Base-by-base conservation (phyloP, 2,797 vertebrate genomes). In the Mus spretus region DNA sequence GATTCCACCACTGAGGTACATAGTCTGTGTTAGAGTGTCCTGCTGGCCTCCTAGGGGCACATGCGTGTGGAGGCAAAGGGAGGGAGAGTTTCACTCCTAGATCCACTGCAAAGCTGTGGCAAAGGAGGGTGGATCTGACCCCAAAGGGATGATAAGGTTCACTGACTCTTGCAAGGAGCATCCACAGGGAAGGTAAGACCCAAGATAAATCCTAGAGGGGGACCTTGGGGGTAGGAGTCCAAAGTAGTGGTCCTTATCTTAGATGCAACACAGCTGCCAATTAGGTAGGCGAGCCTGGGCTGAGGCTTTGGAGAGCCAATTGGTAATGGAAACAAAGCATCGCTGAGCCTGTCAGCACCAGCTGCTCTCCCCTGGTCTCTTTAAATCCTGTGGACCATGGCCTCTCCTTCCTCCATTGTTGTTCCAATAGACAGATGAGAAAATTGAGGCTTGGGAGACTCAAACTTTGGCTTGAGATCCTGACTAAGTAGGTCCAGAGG, bases 1-100 rank as follows among this genome's bases (percentile, higher is more conserved):
- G 34, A 22, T 75, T 37, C 63, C 55, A 8, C 2, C 24, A 28
- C 70, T 9, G 59, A 44, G 19, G 2, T 77, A 47, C 2, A 9
- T 17, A 37, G 12, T 0, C 22, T n/a, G 70, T 37, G 19, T 14
- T 14, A 6, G 4, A 3, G 0, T 0, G 2, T 17, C 44, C 20
- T 4, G 34, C n/a, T 19, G 8, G 13, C 59, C 3, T 15, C 91
- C 70, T 70, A 31, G 40, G 22, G 6, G 44, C 84, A 3, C 0
- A 31, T 72, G 61, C 37, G 40, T 31, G 8, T 31, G 9, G 67
- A 15, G 14, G 55, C 31, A n/a, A n/a, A 50, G 11, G 34, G 63
- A 31, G 1, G 6, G 59, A 17, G 4, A 0, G 4, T 20, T 55
- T 55, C 34, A 70, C 86, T 75, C 61, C 53, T 13, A 8, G 61